Conservation (phyloP, 2,113 vertebrate genomes). For the Xiphophorus couchianus region DNA sequence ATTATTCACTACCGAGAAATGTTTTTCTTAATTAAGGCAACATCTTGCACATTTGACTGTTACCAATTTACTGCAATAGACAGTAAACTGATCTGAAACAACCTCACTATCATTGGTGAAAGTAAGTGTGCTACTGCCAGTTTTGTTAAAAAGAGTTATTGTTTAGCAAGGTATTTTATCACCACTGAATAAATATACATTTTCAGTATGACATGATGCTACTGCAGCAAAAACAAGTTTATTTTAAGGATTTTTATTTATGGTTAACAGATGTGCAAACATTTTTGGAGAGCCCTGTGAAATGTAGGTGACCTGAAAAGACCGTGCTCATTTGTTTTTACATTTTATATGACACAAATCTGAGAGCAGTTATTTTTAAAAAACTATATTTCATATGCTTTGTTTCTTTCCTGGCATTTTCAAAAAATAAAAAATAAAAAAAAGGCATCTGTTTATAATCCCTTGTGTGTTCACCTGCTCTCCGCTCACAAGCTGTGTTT, state of each 20-base stretch:
- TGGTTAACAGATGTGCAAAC: not conserved
- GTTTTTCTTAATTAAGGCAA: not conserved
- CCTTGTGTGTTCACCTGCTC: conserved; percentile 55
- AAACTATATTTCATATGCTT: not conserved
- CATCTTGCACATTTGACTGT: not conserved
- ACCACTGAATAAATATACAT: too few species aligned
- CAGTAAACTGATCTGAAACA: too few species aligned
- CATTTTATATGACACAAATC: not conserved
- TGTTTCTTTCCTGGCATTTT: not conserved
- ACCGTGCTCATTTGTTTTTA: not conserved
- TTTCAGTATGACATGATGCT: not conserved
- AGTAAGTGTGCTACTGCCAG: too few species aligned
- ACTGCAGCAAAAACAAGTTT: not conserved
- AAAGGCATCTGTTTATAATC: conserved; percentile 28
- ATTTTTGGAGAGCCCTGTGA: not conserved
- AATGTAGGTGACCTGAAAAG: not conserved
- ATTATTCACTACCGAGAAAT: not conserved
- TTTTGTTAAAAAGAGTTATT: too few species aligned
- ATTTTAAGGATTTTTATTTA: not conserved
- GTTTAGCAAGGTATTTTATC: too few species aligned
- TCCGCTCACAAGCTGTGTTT: conserved; percentile 31
- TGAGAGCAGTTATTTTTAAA: not conserved
- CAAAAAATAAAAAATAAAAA: not conserved
- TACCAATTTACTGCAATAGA: too few species aligned
- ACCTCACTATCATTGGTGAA: too few species aligned